Evolutionary conservation across 2,113 vertebrate species (phyloP).

Genomic region (Pristiophorus japonicus): DNA sequence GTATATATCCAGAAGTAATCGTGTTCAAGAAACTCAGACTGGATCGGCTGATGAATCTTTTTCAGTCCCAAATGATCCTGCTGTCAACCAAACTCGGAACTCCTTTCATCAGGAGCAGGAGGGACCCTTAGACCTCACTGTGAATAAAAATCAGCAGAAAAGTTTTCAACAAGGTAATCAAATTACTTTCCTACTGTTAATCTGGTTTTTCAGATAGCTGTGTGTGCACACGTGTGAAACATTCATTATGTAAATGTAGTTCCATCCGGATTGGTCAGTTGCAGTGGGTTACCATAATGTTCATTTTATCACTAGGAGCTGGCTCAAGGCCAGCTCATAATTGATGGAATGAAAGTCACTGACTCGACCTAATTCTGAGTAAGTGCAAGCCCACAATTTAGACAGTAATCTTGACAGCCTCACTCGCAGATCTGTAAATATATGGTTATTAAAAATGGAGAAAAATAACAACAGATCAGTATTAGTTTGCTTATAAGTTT

Average conservation of each 20-base stretch:
- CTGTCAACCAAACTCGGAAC: conserved; percentile 67
- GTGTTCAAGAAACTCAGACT: conserved; percentile 75
- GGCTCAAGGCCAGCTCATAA: neutral
- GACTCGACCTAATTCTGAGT: neutral
- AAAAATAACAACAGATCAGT: neutral
- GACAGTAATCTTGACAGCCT: no score
- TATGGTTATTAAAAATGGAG: neutral
- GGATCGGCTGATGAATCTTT: conserved; percentile 67
- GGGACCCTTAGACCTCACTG: conserved; percentile 90
- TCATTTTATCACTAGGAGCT: neutral
- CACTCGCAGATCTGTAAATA: neutral
- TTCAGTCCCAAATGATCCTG: conserved; percentile 65
- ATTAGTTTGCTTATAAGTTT: neutral
- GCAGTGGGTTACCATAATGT: neutral
- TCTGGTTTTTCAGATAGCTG: neutral
- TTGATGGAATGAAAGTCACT: neutral
- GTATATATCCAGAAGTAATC: conserved; percentile 91
- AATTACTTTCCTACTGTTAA: neutral
- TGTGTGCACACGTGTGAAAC: neutral
- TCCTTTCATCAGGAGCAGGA: conserved; percentile 75
- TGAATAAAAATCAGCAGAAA: conserved; percentile 75
- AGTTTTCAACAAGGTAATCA: conserved; percentile 75
- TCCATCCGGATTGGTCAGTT: neutral
- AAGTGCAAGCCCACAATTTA: neutral
- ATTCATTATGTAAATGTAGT: neutral